These are phyloP conservation scores for Synanthedon andrenaeformis DNA, from an alignment of 2,888 invertebrate species.

Conservation along the genomic window DNA sequence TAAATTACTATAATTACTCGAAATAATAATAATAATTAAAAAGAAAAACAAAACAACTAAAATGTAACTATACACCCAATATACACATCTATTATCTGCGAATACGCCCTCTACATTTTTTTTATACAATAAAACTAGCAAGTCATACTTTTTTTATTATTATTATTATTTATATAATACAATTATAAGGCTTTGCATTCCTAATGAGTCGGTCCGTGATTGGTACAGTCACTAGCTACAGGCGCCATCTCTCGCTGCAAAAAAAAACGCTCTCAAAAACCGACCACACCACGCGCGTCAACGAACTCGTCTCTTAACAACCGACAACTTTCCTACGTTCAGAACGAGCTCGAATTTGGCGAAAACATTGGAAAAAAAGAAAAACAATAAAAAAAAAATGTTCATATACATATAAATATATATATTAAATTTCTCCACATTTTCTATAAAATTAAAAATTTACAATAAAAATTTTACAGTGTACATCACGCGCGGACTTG, in stretches of 20 bases:
- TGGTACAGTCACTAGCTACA: conserved; percentile 13
- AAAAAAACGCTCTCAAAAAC: conserved; percentile 24
- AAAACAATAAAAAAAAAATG: conserved; percentile 38
- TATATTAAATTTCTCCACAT: conserved; percentile 57
- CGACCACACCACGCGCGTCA: conserved; percentile 15
- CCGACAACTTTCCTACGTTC: conserved; percentile 25
- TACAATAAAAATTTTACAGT: conserved; percentile 23
- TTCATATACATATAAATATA: conserved; percentile 67
- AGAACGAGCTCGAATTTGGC: conserved; percentile 13
- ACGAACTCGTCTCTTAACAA: conserved; percentile 1
- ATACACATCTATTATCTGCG: conserved; percentile 59
- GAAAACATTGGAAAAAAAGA: too few species aligned
- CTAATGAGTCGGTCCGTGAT: conserved; percentile 31
- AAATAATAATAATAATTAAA: conserved; percentile 29
- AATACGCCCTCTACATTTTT: conserved; percentile 46
- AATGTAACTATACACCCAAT: conserved; percentile 67
- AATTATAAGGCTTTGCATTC: conserved; percentile 56
- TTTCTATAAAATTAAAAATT: conserved; percentile 15
- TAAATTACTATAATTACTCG: conserved; percentile 68
- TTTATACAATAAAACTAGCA: conserved; percentile 58
- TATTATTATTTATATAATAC: conserved; percentile 18
- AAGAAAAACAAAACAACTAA: conserved; percentile 51
- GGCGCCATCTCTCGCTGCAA: conserved; percentile 27
- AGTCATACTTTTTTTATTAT: conserved; percentile 32
- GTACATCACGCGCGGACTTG: not conserved